Percentiles rank a stretch among this genome's conserved stretches.
Conservation (phyloP, 2,797 vertebrate genomes). For the Molothrus aeneus region DNA sequence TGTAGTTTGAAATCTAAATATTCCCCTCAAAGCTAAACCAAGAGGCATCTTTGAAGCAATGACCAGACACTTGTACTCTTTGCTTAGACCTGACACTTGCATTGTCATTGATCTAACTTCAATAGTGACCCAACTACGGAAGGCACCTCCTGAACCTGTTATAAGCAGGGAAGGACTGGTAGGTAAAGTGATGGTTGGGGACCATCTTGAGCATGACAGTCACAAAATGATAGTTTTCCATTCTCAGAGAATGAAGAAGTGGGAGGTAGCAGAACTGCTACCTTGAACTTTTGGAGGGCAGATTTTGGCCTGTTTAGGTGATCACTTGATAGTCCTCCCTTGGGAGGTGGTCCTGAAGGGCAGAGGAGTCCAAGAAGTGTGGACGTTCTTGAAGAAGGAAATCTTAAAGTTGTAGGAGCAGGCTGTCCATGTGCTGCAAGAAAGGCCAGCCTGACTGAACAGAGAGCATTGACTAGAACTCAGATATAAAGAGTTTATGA, state of each 20-base stretch:
- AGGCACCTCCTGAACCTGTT: neutral
- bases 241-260: neutral
- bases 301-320: neutral
- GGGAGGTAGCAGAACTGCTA: neutral
- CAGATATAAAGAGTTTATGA: neutral
- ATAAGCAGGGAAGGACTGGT: neutral
- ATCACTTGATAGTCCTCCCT: neutral
- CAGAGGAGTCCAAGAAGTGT: neutral
- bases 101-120: neutral
- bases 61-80: neutral
- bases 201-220: neutral
- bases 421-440: neutral
- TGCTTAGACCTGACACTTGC: neutral
- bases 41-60: neutral
- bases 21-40: neutral
- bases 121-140: neutral
- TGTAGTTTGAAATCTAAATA: neutral
- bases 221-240: neutral
- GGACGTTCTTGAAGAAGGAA: neutral
- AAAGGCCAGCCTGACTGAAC: neutral
- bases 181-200: neutral
- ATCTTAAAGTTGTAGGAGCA: neutral
- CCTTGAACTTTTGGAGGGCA: neutral
- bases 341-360: neutral
- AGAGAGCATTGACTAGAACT: neutral